Evolutionary conservation across 2,888 invertebrate species (phyloP), one percentile per base, ranked within the genome.

Genomic region (Gonocerus acuteangulatus): DNA sequence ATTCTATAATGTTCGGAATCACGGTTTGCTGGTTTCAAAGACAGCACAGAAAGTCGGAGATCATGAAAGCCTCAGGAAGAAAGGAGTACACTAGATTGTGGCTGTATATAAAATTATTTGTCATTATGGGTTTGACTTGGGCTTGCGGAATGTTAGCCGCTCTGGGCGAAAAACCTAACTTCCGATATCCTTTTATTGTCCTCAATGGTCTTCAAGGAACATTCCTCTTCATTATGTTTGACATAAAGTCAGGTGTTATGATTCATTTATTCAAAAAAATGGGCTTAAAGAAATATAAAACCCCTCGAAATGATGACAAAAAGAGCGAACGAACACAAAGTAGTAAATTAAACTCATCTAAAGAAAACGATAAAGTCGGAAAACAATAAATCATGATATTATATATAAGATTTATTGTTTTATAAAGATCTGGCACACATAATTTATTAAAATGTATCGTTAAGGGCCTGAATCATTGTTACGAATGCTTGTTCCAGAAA

Each of bases 171-270:
- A 54, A 19, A 3, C 56, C 49, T 2, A 7, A 2, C 42, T 63
- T 48, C 34, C 36, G 34, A 13, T 60, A 60, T n/a, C 44, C 45
- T n/a, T 63, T 63, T 23, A 63, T 61, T 6, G 15, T 63, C 6
- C 32, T 60, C 7, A 63, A 63, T 39, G 60, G 63, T 22, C 56
- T 63, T 1, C 63, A 63, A 42, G 63, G 63, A 21, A 52, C 60
- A 22, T 60, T 63, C 19, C 61, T 63, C n/a, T 63, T 63, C 32
- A 44, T 63, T 2, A 60, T 63, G 63, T 63, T 63, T 44, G 60
- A 63, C 32, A n/a, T 62, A 1, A 62, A 62, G 48, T 48, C 21
- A 2, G 39, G 34, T 22, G 21, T 48, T 22, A 6, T 48, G 7
- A 16, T 9, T 18, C 6, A 15, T 34, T 1, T 59, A 21, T 48